A percentile compares a stretch with the other conserved stretches of the same genome.
Conservation (phyloP, 1,140 invertebrate species). For the Trichonephila clavipes region DNA sequence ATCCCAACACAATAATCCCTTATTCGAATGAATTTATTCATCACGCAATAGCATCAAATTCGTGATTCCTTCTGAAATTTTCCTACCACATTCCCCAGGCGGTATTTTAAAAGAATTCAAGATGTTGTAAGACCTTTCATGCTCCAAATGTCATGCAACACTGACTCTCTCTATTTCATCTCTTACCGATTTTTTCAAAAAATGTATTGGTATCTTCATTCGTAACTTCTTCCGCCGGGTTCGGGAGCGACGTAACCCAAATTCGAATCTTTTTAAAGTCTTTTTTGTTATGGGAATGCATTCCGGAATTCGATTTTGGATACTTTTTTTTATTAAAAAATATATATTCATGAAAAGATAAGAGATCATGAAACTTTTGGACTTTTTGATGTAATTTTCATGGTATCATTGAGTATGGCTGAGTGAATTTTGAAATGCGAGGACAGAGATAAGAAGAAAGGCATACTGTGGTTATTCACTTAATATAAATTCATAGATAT, state of each 20-base stretch:
- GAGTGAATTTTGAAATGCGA: too few relatives aligned
- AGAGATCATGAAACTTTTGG: too few relatives aligned
- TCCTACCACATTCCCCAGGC: neutral
- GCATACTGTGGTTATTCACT: too few relatives aligned
- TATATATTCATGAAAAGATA: too few relatives aligned
- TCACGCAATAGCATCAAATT: neutral
- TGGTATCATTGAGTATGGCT: too few relatives aligned
- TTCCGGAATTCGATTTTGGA: neutral
- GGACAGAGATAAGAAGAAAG: too few relatives aligned
- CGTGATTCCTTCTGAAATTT: neutral
- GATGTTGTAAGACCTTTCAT: neutral
- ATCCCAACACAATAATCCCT: too few relatives aligned
- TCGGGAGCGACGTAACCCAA: conserved; percentile 23
- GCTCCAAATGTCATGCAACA: conserved; percentile 35
- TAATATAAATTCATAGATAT: too few relatives aligned
- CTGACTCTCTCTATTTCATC: neutral
- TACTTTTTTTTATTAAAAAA: neutral
- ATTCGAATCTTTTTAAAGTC: neutral
- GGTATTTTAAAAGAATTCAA: neutral
- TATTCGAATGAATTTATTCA: neutral
- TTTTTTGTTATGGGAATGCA: neutral
- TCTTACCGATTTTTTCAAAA: neutral
- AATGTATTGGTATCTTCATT: neutral
- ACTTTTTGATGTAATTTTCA: too few relatives aligned
- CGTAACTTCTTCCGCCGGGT: neutral